Evolutionary conservation across 2,113 vertebrate species (phyloP), one percentile per base, ranked within the genome.

Genomic region (Garra rufa): DNA sequence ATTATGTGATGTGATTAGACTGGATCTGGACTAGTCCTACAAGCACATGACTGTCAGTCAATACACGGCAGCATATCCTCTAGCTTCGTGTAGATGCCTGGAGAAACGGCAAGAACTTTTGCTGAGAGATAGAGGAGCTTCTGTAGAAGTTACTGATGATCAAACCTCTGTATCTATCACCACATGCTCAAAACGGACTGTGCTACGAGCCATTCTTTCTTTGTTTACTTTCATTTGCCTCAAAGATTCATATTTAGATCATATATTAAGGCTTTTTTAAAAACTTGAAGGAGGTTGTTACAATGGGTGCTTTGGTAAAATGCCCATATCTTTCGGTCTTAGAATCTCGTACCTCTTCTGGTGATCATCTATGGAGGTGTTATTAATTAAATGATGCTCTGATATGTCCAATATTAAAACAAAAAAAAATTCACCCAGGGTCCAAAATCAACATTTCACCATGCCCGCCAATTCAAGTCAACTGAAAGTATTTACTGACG

Each of bases 41-140:
- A 80, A 80, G 78, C 78, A 80, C 78, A 67, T 80, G 78, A 48
- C 77, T 80, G 55, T 78, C 34, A 44, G 57, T 70, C 61, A 21
- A 70, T 48, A 21, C 3, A 4, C n/a, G 11, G 34, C 34, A n/a
- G 55, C 21, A 73, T 41, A 46, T 78, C 15, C 4, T 61, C 38
- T 26, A 13, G 24, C 38, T 61, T 52, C 10, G 6, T 26, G 28
- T 38, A 78, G 52, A 44, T 19, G 41, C 44, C 44, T 10, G 46
- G 28, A 81, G 28, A 81, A 41, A 69, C 5, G 26, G 9, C 38
- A 44, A 79, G 78, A 80, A 80, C 57, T 65, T 80, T 46, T 2
- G 9, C 43, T 48, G 44, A 30, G 50, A 71, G 43, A 24, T 38
- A 52, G 26, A 70, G 26, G 30, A 57, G 67, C 65, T 57, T 82